Evolutionary conservation across 1,140 invertebrate species (phyloP).

Genomic region (Mya arenaria): DNA sequence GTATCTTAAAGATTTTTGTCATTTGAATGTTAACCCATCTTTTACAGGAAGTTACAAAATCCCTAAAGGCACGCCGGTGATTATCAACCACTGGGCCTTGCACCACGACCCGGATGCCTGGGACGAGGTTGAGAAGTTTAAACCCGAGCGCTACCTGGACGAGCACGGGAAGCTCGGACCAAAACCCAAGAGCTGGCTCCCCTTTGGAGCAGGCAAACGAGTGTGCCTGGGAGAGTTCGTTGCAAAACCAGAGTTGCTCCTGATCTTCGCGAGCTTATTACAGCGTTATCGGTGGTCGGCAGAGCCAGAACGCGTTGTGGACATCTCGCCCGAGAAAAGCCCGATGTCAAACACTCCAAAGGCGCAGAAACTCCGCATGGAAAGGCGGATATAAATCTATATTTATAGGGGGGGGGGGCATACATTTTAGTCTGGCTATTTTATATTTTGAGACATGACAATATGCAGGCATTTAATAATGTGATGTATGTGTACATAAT

Average conservation of each 20-base stretch:
- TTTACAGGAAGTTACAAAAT: slow-evolving; percentile 82
- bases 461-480: too few relatives aligned
- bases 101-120: slow-evolving; percentile 88
- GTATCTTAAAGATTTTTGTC: background rate
- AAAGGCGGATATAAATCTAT: too few relatives aligned
- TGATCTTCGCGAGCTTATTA: slow-evolving; percentile 63
- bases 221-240: slow-evolving; percentile 58
- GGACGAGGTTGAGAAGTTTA: slow-evolving; percentile 87
- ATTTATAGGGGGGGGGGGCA: too few relatives aligned
- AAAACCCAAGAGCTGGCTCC: slow-evolving; percentile 28
- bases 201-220: slow-evolving; percentile 62
- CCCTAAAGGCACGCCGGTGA: slow-evolving; percentile 89
- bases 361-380: too few relatives aligned
- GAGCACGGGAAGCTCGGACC: slow-evolving; percentile 81
- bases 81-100: slow-evolving; percentile 90
- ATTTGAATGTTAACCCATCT: background rate
- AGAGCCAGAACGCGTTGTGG: too few relatives aligned
- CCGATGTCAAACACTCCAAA: too few relatives aligned
- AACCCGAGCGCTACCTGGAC: slow-evolving; percentile 83
- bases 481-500: too few relatives aligned
- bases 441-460: too few relatives aligned
- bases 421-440: too few relatives aligned
- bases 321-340: too few relatives aligned
- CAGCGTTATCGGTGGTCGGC: slow-evolving; percentile 78
- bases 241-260: slow-evolving; percentile 52